Conservation (phyloP, 2,113 vertebrate species). For the Oncorhynchus tshawytscha region DNA sequence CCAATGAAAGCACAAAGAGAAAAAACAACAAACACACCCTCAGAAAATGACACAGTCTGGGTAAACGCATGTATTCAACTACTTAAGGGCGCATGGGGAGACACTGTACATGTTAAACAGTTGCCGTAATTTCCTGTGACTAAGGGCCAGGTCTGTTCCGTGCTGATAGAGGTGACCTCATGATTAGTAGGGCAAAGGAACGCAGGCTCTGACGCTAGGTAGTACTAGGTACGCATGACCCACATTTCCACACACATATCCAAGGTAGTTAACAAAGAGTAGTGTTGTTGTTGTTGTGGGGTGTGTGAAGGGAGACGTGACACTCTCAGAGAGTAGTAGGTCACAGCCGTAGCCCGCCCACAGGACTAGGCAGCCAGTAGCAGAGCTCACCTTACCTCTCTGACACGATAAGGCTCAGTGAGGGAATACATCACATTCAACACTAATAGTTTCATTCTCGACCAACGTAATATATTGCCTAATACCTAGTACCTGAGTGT, state of each 20-base stretch:
- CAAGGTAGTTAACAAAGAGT: background rate
- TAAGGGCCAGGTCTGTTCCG: background rate
- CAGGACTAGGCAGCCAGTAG: too few species aligned
- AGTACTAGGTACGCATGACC: background rate
- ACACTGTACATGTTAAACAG: too few species aligned
- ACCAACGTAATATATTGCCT: too few species aligned
- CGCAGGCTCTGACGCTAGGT: background rate
- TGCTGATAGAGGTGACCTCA: background rate
- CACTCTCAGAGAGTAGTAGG: too few species aligned
- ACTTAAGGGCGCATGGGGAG: too few species aligned
- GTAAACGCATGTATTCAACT: too few species aligned
- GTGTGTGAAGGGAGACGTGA: too few species aligned
- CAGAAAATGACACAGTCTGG: background rate
- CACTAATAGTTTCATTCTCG: background rate
- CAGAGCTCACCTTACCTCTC: too few species aligned
- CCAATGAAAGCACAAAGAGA: slow-evolving; percentile 65
- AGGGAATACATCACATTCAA: background rate
- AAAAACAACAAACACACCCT: slow-evolving; percentile 45
- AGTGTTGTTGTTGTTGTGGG: too few species aligned
- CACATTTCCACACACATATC: background rate
- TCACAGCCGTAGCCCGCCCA: too few species aligned
- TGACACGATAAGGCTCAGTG: background rate
- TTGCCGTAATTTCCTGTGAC: too few species aligned
- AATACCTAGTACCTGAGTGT: too few species aligned
- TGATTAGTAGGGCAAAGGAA: background rate